phyloP scores from a whole-genome alignment of 2,113 vertebrate species.

The Anhinga rufa region DNA sequence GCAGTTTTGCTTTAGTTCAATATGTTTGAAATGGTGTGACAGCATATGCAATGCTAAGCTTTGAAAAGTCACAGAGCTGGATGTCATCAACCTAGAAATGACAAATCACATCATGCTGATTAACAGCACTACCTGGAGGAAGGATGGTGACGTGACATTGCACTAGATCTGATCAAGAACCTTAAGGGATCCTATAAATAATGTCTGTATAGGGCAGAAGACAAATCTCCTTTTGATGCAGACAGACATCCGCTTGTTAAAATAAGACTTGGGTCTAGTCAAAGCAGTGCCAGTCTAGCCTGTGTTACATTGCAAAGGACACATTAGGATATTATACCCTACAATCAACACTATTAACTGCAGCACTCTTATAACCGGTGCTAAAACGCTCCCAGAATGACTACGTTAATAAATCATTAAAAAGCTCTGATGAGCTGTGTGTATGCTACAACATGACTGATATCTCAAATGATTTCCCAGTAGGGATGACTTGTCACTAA shows the following conservation, averaged over 20 bases:
- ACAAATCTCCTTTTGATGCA: background rate
- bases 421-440: background rate
- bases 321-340: background rate
- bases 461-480: background rate
- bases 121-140: background rate
- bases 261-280: background rate
- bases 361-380: background rate
- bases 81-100: conserved; percentile 18
- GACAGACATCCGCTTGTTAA: background rate
- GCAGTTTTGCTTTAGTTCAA: background rate
- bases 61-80: background rate
- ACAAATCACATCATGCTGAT: background rate
- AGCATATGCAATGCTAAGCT: background rate
- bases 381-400: background rate
- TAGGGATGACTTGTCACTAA: background rate
- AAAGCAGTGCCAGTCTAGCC: background rate
- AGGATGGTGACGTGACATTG: background rate
- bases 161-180: background rate
- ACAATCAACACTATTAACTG: background rate
- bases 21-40: background rate
- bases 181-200: background rate
- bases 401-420: conserved; percentile 20
- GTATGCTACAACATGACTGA: background rate
- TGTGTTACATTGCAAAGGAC: background rate
- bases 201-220: background rate